phyloP scores from a whole-genome alignment of 2,797 vertebrate species.

The Forpus xanthops region DNA sequence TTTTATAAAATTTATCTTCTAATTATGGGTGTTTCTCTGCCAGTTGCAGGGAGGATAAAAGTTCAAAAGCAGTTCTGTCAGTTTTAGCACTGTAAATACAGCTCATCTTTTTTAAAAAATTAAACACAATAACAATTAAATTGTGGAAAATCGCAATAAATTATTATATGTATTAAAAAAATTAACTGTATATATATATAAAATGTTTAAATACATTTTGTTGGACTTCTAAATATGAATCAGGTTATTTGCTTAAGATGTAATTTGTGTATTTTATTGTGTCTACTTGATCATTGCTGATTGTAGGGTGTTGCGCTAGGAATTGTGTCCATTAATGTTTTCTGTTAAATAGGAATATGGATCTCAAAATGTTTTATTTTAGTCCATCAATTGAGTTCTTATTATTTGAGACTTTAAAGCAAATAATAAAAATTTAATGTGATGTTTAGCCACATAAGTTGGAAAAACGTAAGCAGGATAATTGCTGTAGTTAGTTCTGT shows the following conservation, averaged over 20 bases:
- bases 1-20: not conserved
- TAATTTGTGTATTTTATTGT: not conserved
- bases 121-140: not conserved
- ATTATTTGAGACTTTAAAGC: not conserved
- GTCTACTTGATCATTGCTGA: not conserved
- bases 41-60: not conserved
- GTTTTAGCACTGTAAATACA: not conserved
- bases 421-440: not conserved
- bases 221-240: not conserved
- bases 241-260: not conserved
- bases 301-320: not conserved
- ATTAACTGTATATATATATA: not conserved
- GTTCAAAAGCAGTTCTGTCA: not conserved
- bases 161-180: not conserved
- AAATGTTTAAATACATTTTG: not conserved
- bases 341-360: not conserved
- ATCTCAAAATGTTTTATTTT: not conserved
- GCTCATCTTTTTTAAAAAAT: not conserved
- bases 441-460: not conserved
- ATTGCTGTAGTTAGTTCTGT: not conserved
- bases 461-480: not conserved
- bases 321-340: not conserved
- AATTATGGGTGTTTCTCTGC: not conserved
- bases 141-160: not conserved
- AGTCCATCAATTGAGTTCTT: not conserved